phyloP scores from a whole-genome alignment of 2,113 vertebrate genomes.

The Salvelinus fontinalis region DNA sequence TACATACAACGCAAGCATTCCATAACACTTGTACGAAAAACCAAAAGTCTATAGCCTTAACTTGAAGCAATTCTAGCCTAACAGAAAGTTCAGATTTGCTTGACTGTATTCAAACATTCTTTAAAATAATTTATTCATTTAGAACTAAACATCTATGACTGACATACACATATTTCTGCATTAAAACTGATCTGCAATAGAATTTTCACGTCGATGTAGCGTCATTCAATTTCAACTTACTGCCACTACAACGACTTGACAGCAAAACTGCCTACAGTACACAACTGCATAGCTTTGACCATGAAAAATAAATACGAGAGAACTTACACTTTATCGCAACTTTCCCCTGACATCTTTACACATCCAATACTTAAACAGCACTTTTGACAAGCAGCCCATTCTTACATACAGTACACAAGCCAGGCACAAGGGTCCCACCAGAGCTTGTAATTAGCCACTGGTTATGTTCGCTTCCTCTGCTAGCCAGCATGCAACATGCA shows the following conservation, averaged over 20 bases:
- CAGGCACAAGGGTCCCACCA: constrained; percentile 37
- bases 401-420: constrained; percentile 1
- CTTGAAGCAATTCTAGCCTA: too few species aligned
- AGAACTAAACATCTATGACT: background rate
- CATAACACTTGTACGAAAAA: background rate
- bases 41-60: too few species aligned
- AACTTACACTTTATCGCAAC: background rate
- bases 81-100: too few species aligned
- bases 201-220: too few species aligned
- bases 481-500: constrained; percentile 78
- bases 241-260: background rate
- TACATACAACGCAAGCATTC: background rate
- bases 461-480: constrained; percentile 63
- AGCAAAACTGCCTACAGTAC: background rate
- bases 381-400: constrained; percentile 3
- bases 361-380: background rate
- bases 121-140: background rate
- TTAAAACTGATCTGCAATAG: background rate
- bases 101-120: background rate
- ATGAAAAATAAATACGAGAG: constrained; percentile 7
- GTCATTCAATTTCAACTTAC: background rate
- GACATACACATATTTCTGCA: background rate
- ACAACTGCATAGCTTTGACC: constrained; percentile 12
- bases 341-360: background rate
- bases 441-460: constrained; percentile 45